Evolutionary conservation across 2,888 invertebrate genomes (phyloP).

Genomic region (Eristalinus aeneus): DNA sequence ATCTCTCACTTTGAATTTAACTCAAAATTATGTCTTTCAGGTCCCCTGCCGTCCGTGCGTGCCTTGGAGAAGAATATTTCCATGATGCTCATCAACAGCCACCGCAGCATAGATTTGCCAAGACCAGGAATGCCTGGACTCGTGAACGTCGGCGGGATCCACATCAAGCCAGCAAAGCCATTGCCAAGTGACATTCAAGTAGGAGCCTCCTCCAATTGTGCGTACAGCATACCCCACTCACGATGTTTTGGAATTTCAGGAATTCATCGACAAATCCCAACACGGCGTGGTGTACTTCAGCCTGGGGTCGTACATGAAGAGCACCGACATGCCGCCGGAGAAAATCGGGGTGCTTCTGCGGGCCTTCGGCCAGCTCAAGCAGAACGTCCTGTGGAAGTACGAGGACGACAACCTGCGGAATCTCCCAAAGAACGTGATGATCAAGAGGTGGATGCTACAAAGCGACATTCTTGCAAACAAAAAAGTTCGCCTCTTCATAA

Average conservation of each 20-base stretch:
- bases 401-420: conserved; percentile 79
- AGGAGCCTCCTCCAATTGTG: not conserved
- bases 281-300: conserved; percentile 81
- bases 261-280: conserved; percentile 79
- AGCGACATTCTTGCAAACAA: conserved; percentile 81
- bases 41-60: conserved; percentile 78
- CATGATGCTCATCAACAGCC: conserved; percentile 82
- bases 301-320: conserved; percentile 81
- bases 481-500: conserved; percentile 81
- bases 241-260: conserved; percentile 57
- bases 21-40: conserved; percentile 59
- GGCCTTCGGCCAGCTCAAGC: conserved; percentile 80
- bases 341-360: conserved; percentile 78
- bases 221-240: too few relatives aligned
- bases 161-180: conserved; percentile 76
- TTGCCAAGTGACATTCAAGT: conserved; percentile 77
- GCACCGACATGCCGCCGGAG: conserved; percentile 80
- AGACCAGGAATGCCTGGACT: conserved; percentile 80
- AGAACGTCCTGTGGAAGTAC: conserved; percentile 82
- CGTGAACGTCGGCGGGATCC: conserved; percentile 79
- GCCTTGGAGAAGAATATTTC: conserved; percentile 81
- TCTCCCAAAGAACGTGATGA: conserved; percentile 80
- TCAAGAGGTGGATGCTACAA: conserved; percentile 82
- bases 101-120: conserved; percentile 81
- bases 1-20: not conserved